A percentile compares a stretch with the other conserved stretches of the same genome.
phyloP scores from a whole-genome alignment of 2,113 vertebrate species.

The Mionectes macconnelli region DNA sequence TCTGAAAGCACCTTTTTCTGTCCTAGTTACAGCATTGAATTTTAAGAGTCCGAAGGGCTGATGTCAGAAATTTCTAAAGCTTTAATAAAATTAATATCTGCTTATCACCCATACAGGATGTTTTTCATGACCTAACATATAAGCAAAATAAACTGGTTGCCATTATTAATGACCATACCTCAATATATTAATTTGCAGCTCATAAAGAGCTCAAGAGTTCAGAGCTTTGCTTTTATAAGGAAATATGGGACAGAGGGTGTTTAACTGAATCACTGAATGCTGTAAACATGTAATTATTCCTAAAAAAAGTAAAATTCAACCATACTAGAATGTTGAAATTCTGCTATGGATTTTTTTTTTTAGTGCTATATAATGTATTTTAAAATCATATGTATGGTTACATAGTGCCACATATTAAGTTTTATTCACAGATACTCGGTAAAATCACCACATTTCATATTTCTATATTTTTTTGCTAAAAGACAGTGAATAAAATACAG shows the following conservation, averaged over 20 bases:
- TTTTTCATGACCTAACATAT: neutral
- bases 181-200: neutral
- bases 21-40: neutral
- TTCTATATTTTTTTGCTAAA: neutral
- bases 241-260: neutral
- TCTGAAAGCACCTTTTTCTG: neutral
- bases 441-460: neutral
- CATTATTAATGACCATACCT: neutral
- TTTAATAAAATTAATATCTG: slow-evolving; percentile 37
- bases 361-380: neutral
- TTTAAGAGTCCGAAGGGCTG: neutral
- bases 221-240: neutral
- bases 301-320: neutral
- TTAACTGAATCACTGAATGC: neutral
- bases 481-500: too few species aligned
- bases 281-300: neutral
- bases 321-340: neutral
- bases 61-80: slow-evolving; percentile 3
- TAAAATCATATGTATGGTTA: neutral
- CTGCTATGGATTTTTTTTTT: neutral
- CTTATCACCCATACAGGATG: neutral
- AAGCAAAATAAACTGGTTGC: slow-evolving; percentile 32
- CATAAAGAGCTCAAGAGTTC: neutral
- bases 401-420: neutral
- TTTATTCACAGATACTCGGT: neutral